Evolutionary conservation across 2,113 vertebrate genomes (phyloP), one percentile per base, ranked within the genome.

Genomic region (Progne subis): DNA sequence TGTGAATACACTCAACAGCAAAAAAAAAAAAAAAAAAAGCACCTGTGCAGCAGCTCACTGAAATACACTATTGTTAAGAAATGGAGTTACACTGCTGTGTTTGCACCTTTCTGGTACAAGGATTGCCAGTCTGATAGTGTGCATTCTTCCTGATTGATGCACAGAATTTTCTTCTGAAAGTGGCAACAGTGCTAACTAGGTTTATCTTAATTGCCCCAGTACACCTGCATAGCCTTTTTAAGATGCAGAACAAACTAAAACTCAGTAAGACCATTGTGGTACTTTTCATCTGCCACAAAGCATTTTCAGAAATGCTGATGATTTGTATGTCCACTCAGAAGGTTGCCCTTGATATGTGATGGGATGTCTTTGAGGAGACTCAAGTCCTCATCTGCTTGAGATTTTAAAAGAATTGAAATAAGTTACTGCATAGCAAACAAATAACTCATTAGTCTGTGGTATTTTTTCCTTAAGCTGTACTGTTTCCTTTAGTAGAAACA

Each of bases 141-240:
- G 26, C 64, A 34, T 29, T 56, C 25, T 18, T 56, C 43, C 47
- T n/a, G 12, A 24, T 2, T 19, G 34, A 31, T 15, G 21, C 7
- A n/a, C 14, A 31, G 13, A 24, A 56, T 39, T 31, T 52, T 41
- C n/a, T 29, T 52, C 65, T 49, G 8, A 8, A 79, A 76, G 43
- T 2, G 9, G 8, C 32, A 71, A 59, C 16, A 75, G 29, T 1
- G 2, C 60, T 26, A 46, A 46, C 12, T 3, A 37, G 19, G 25
- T n/a, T 80, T 31, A 47, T 11, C 72, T 32, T 25, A 13, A 74
- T 8, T 0, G 0, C 7, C 28, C 52, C 34, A 44, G 8, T 15
- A 69, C 25, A 52, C 18, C 14, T 47, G 19, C 32, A 43, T 2
- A 13, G 12, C 24, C 20, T 60, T 72, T 64, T 52, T 39, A 63